Percentiles rank a stretch among this genome's conserved stretches.
These are phyloP conservation scores for Anguilla obscura DNA, from an alignment of 2,797 vertebrate species.

Conservation along the genomic window DNA sequence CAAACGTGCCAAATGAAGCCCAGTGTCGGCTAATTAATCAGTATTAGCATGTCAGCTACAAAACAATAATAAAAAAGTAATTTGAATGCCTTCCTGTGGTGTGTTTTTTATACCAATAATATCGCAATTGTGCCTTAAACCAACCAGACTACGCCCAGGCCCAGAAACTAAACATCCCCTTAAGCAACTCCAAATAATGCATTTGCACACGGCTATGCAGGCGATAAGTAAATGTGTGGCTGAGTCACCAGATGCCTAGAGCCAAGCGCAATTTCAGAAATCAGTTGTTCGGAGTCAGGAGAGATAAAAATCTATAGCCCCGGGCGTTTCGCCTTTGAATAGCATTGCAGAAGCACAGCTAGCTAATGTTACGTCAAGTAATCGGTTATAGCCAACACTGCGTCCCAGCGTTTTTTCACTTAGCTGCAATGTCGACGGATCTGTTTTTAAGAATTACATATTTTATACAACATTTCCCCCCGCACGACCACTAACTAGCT, in stretches of 20 bases:
- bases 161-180: background rate
- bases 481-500: background rate
- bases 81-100: background rate
- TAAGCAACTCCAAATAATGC: background rate
- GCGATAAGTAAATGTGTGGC: background rate
- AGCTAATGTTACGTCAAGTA: background rate
- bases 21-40: background rate
- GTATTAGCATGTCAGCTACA: background rate
- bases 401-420: background rate
- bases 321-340: background rate
- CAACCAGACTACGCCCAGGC: constrained; percentile 20
- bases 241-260: background rate
- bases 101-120: background rate
- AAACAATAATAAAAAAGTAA: background rate
- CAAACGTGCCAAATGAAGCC: background rate
- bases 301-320: background rate
- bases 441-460: background rate
- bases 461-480: background rate
- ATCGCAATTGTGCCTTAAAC: background rate
- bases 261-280: background rate
- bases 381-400: background rate
- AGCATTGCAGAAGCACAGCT: background rate
- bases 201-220: background rate
- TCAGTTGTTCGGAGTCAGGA: background rate
- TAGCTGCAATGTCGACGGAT: background rate